phyloP scores from a whole-genome alignment of 2,797 vertebrate species.

The Myotis daubentonii region DNA sequence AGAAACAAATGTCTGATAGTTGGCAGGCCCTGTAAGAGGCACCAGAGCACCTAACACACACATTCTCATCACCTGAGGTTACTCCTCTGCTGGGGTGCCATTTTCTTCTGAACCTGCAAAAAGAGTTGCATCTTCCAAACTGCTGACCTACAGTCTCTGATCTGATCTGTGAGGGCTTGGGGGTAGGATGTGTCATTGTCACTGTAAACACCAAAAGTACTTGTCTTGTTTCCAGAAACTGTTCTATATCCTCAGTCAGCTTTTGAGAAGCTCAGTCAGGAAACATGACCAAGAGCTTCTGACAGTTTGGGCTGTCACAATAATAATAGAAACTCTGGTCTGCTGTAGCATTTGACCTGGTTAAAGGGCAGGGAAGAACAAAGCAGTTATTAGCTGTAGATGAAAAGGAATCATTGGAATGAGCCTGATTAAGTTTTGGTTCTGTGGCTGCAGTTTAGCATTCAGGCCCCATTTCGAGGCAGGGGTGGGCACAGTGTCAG shows the following conservation, averaged over 20 bases:
- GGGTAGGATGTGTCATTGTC: neutral
- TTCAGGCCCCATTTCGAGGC: slow-evolving; percentile 13
- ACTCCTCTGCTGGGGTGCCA: neutral
- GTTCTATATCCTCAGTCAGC: slow-evolving; percentile 2
- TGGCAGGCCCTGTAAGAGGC: neutral
- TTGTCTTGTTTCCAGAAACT: slow-evolving; percentile 56
- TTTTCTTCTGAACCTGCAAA: slow-evolving; percentile 48
- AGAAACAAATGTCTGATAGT: slow-evolving; percentile 69
- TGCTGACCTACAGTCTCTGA: slow-evolving; percentile 29
- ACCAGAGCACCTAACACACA: neutral
- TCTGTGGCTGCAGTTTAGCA: neutral
- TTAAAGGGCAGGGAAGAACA: slow-evolving; percentile 34
- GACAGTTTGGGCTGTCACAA: neutral
- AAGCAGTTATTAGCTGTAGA: neutral
- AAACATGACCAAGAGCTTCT: slow-evolving; percentile 15
- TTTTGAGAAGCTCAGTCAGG: slow-evolving; percentile 52
- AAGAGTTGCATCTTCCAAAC: neutral
- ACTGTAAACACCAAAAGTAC: slow-evolving; percentile 60
- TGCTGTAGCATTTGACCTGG: neutral
- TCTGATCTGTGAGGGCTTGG: slow-evolving; percentile 5
- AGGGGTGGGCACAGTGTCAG: neutral
- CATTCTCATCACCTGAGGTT: neutral
- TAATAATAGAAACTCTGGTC: neutral
- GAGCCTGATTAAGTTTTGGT: neutral
- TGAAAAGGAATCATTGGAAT: slow-evolving; percentile 5